Percentiles rank a stretch among this genome's conserved stretches.
Conservation (phyloP, 2,113 vertebrate genomes). For the Antigone vipio region DNA sequence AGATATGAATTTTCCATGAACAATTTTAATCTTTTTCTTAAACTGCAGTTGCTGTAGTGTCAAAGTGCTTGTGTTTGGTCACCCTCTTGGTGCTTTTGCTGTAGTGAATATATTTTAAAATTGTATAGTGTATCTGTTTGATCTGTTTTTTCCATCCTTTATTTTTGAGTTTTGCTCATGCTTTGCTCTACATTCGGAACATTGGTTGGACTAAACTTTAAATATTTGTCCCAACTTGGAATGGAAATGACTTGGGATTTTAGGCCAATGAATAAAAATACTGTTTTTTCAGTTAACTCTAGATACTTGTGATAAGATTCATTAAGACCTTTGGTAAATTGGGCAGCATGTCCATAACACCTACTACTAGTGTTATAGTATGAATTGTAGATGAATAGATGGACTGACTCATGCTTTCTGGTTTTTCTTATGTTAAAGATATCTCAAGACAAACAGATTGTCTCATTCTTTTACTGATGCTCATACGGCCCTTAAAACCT, state of each 20-base stretch:
- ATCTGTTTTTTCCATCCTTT: not conserved
- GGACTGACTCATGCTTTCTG: not conserved
- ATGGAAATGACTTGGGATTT: not conserved
- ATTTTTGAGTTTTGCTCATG: not conserved
- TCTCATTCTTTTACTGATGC: not conserved
- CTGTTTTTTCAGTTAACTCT: not conserved
- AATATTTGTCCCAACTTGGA: not conserved
- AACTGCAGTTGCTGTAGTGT: not conserved
- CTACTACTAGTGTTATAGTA: rapidly evolving
- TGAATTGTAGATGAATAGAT: not conserved
- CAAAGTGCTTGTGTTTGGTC: not conserved
- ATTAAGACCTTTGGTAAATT: not conserved
- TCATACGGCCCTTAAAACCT: not conserved
- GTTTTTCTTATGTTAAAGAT: not conserved
- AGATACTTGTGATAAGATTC: not conserved
- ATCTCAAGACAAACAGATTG: not conserved
- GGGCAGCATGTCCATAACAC: too few species aligned
- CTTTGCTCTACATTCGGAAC: not conserved
- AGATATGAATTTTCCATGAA: slow-evolving; percentile 22
- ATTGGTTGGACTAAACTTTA: not conserved
- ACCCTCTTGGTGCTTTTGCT: not conserved
- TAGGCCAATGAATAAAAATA: not conserved
- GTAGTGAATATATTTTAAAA: not conserved
- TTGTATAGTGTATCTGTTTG: not conserved
- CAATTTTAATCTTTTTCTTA: not conserved